Percentiles rank a stretch among this genome's conserved stretches.
These are phyloP conservation scores for Drosophila funebris DNA, from an alignment of 1,140 invertebrate genomes.

Conservation along the genomic window DNA sequence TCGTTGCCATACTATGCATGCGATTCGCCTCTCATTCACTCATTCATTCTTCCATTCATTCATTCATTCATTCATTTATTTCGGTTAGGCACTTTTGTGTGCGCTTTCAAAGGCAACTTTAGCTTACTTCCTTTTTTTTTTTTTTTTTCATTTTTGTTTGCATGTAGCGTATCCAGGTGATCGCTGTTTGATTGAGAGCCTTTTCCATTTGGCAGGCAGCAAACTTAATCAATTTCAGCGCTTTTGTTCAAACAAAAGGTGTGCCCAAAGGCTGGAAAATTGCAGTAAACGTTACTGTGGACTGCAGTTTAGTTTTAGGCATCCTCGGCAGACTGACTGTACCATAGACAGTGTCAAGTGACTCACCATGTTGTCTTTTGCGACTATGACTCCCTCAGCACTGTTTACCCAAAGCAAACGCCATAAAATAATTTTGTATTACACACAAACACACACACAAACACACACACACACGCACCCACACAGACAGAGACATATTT, in stretches of 20 bases:
- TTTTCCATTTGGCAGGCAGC: constrained; percentile 74
- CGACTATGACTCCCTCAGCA: constrained; percentile 28
- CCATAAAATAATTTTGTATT: constrained; percentile 51
- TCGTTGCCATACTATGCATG: not conserved
- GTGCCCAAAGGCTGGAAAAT: constrained; percentile 73
- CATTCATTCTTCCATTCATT: not conserved
- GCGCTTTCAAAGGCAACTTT: constrained; percentile 22
- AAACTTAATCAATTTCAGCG: constrained; percentile 79
- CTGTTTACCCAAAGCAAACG: constrained; percentile 42
- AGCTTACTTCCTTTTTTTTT: no score
- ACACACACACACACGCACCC: constrained; percentile 10
- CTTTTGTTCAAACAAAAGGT: constrained; percentile 77
- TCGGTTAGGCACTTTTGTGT: constrained; percentile 29
- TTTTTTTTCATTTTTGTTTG: not conserved
- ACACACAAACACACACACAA: constrained; percentile 29
- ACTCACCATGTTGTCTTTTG: constrained; percentile 41
- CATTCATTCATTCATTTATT: constrained; percentile 49
- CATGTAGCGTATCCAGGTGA: not conserved
- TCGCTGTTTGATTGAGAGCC: constrained; percentile 68
- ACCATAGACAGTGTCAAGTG: constrained; percentile 31
- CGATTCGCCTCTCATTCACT: not conserved
- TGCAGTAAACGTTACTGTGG: constrained; percentile 29
- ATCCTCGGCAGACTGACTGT: constrained; percentile 36
- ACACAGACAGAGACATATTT: constrained; percentile 47
- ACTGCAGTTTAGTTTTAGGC: constrained; percentile 41